Conservation (phyloP, 2,888 invertebrate species). For the Drosophila anomelani region DNA sequence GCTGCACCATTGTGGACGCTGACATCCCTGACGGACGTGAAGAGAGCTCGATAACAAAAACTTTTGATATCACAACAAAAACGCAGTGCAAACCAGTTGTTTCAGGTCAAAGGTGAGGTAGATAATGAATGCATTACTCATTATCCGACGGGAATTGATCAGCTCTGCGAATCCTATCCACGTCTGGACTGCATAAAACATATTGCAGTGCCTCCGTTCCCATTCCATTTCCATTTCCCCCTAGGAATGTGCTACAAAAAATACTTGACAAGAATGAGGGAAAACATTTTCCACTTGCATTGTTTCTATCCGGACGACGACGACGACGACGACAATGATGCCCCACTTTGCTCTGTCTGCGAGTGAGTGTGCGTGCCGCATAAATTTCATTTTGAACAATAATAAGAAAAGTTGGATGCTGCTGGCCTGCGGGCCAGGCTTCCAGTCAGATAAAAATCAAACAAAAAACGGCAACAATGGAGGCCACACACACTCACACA, state of each 20-base stretch:
- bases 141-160: conserved; percentile 6
- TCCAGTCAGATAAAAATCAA: conserved; percentile 58
- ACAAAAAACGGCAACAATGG: conserved; percentile 36
- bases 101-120: conserved; percentile 19
- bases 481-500: not conserved
- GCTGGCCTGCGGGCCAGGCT: conserved; percentile 62
- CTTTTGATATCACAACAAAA: conserved; percentile 6
- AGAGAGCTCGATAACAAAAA: conserved; percentile 3
- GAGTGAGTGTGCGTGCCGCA: conserved; percentile 34
- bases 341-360: conserved; percentile 61
- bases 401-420: conserved; percentile 74
- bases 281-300: conserved; percentile 54
- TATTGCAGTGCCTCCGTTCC: conserved; percentile 24
- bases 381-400: conserved; percentile 67
- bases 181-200: conserved; percentile 2
- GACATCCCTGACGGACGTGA: conserved; percentile 21
- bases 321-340: conserved; percentile 37
- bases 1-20: conserved; percentile 32
- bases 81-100: conserved; percentile 3
- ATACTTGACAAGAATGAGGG: conserved; percentile 25
- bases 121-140: conserved; percentile 15
- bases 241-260: conserved; percentile 10
- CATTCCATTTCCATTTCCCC: conserved; percentile 14
- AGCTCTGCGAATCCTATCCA: not conserved
- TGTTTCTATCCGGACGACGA: conserved; percentile 51